Conservation (phyloP, 2,113 vertebrate genomes). For the Isichthys henryi region DNA sequence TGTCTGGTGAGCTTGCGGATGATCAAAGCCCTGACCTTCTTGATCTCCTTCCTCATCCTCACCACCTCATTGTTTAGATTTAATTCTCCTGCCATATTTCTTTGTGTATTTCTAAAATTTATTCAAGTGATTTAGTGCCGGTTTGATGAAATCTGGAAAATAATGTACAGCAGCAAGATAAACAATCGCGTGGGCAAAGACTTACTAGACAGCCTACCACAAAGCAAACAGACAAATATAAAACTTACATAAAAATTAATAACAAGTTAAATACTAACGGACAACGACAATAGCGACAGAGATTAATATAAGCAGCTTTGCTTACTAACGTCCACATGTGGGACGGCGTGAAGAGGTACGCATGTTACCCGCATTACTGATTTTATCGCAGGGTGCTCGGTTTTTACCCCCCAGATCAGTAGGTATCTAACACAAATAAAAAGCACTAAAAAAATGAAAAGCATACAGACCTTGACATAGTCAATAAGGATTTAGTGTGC, state of each 20-base stretch:
- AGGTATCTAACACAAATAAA: neutral
- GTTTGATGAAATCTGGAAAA: neutral
- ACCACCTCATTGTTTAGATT: conserved; percentile 78
- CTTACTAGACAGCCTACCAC: neutral
- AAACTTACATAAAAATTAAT: neutral
- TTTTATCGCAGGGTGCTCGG: neutral
- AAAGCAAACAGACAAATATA: neutral
- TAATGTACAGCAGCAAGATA: neutral
- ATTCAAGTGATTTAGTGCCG: neutral
- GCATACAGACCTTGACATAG: neutral
- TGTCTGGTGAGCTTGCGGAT: conserved; percentile 81
- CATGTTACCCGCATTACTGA: neutral
- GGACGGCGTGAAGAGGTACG: neutral
- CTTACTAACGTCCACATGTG: neutral
- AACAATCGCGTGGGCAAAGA: neutral
- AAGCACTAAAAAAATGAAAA: neutral
- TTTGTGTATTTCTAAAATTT: conserved; percentile 10
- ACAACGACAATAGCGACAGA: neutral
- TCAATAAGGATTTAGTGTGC: neutral
- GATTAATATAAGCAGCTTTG: neutral
- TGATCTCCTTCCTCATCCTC: conserved; percentile 92
- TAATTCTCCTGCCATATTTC: conserved; percentile 33
- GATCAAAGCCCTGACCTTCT: conserved; percentile 73
- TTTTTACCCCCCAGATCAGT: neutral
- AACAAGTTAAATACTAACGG: neutral